Conservation (phyloP, 2,888 invertebrate species). For the Flexamia atlantica region DNA sequence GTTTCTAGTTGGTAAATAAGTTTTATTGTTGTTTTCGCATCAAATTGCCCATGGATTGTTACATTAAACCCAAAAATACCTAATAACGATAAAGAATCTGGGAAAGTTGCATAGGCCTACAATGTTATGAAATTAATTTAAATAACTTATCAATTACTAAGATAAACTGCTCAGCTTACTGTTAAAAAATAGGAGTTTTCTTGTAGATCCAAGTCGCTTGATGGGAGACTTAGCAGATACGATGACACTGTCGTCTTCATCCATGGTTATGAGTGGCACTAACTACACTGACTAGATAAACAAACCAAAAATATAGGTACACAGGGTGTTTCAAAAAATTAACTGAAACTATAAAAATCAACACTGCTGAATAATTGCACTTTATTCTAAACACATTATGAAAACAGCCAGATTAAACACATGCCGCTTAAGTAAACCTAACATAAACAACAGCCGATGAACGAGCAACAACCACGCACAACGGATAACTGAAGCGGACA, state of each 20-base stretch:
- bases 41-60: too few relatives aligned
- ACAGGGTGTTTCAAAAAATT: not conserved
- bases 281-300: slow-evolving; percentile 28
- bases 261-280: slow-evolving; percentile 75
- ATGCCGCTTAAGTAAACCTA: not conserved
- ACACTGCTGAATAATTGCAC: not conserved
- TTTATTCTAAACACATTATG: not conserved
- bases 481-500: not conserved
- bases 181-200: slow-evolving; percentile 87
- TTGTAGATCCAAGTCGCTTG: slow-evolving; percentile 87
- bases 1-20: too few relatives aligned
- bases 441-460: not conserved
- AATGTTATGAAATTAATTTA: too few relatives aligned
- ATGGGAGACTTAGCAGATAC: slow-evolving; percentile 84
- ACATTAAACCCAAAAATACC: too few relatives aligned
- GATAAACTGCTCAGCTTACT: slow-evolving; percentile 86
- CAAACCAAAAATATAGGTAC: not conserved
- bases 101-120: too few relatives aligned
- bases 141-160: too few relatives aligned
- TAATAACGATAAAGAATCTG: too few relatives aligned
- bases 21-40: too few relatives aligned
- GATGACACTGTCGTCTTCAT: slow-evolving; percentile 84
- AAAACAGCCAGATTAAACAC: not conserved
- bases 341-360: not conserved
- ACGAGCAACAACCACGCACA: not conserved